Evolutionary conservation across 1,140 invertebrate genomes (phyloP), one percentile per base, ranked within the genome.

Genomic region (Hypsibius dujardini): DNA sequence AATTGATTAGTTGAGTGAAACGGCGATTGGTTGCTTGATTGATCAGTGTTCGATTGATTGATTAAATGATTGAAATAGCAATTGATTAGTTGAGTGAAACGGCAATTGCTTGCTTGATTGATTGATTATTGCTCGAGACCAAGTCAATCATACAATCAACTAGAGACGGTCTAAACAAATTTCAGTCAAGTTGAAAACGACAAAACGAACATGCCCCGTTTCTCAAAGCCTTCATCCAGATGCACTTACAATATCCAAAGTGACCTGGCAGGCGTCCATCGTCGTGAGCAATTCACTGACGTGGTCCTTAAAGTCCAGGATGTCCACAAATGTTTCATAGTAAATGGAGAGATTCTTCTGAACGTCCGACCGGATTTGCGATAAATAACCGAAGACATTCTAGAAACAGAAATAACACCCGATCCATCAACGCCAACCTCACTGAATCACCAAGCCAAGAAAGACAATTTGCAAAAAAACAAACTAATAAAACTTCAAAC

Each of bases 261-360:
- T 86, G 47, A 97, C 85, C 77, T 95, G 92, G 78, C 90, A 94
- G 12, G 92, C 90, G 84, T 98, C 93, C 86, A 98, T 95, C n/a
- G 89, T 92, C 3, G 94, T 98, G 1, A 99, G 81, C 59, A 98
- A 81, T 79, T 98, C 93, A 76, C 89, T 91, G 1, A 98, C 92
- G 84, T 97, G 93, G 78, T 98, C 95, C 80, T 97, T 97, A 75
- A 98, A 94, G 79, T 98, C 95, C 14, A 99, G 80, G 56, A 99
- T 83, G 83, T 99, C 95, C n/a, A 97, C 95, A 84, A 99, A 98
- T 1, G 96, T 98, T 76, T 96, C 95, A 78, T 99, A 99, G 79
- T 98, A 99, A 0, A 98, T 81, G 0, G 92, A 95, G 0, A 98
- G 80, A 1, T 92, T 92, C 78, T 98, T 98, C 71, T 95, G 91